Conservation (phyloP, 1,140 invertebrate species). For the Amphibalanus amphitrite region DNA sequence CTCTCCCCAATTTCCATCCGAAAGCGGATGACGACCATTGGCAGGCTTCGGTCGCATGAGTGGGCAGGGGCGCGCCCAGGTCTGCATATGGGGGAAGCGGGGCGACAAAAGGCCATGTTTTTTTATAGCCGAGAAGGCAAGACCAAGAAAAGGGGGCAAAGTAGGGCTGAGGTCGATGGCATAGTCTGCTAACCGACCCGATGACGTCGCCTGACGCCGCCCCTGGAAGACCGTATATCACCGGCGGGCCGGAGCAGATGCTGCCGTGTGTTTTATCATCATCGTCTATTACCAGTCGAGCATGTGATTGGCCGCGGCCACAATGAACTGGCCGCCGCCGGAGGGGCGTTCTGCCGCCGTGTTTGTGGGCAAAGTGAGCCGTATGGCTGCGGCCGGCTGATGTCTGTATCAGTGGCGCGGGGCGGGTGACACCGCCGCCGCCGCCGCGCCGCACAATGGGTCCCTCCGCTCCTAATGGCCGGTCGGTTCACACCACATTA, state of each 20-base stretch:
- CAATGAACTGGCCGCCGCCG: neutral
- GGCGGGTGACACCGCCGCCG: too few relatives aligned
- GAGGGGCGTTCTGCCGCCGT: neutral
- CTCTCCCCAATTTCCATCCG: neutral
- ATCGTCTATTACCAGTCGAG: conserved; percentile 1
- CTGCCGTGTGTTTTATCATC: neutral
- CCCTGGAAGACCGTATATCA: neutral
- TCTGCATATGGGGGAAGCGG: too few relatives aligned
- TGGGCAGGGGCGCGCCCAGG: neutral
- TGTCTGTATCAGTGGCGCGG: neutral
- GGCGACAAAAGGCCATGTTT: too few relatives aligned
- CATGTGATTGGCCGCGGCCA: neutral
- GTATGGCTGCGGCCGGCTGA: neutral
- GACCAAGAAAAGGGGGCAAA: too few relatives aligned
- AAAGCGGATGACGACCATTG: neutral
- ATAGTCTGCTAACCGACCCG: neutral
- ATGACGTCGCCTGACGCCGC: neutral
- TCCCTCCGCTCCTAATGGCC: neutral
- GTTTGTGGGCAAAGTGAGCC: neutral
- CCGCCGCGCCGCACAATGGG: neutral
- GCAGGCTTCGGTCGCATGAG: neutral
- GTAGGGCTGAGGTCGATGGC: too few relatives aligned
- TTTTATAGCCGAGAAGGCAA: too few relatives aligned
- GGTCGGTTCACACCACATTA: neutral
- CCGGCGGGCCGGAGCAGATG: neutral